These are phyloP conservation scores for Centropus unirufus DNA, from an alignment of 2,113 vertebrate species.

Conservation along the genomic window DNA sequence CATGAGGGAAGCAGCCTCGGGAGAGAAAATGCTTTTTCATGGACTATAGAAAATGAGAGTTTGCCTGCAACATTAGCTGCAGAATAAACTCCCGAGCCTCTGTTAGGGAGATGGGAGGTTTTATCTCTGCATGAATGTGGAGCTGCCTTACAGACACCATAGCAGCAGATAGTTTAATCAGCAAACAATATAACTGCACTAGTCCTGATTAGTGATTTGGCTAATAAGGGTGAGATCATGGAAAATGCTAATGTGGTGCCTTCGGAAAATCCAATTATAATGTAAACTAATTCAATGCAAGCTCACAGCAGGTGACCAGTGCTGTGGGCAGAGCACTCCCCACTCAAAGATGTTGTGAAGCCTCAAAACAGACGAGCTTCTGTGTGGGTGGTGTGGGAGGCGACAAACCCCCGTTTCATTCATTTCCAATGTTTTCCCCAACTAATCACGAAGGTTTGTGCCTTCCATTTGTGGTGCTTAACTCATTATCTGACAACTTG, in stretches of 20 bases:
- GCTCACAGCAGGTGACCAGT: conserved; percentile 46
- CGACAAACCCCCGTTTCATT: not conserved
- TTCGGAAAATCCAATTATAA: conserved; percentile 64
- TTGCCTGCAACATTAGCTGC: not conserved
- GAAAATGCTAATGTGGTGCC: conserved; percentile 62
- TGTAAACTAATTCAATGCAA: conserved; percentile 44
- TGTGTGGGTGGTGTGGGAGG: not conserved
- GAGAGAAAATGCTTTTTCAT: not conserved
- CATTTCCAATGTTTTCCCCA: not conserved
- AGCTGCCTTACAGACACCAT: not conserved
- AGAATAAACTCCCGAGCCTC: not conserved
- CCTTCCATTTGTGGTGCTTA: not conserved
- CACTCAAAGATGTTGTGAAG: not conserved
- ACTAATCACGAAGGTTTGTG: not conserved
- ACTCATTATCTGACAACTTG: conserved; percentile 18
- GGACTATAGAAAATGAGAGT: not conserved
- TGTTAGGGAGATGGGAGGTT: not conserved
- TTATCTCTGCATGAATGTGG: not conserved
- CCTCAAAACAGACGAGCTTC: conserved; percentile 15
- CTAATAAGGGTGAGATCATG: conserved; percentile 69
- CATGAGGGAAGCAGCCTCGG: accelerated
- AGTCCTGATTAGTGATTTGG: conserved; percentile 44
- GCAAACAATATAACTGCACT: not conserved
- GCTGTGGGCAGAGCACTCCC: conserved; percentile 28
- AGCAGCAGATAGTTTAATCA: conserved; percentile 26